These are phyloP conservation scores for Sogatella furcifera DNA, from an alignment of 1,140 invertebrate genomes.

Conservation along the genomic window DNA sequence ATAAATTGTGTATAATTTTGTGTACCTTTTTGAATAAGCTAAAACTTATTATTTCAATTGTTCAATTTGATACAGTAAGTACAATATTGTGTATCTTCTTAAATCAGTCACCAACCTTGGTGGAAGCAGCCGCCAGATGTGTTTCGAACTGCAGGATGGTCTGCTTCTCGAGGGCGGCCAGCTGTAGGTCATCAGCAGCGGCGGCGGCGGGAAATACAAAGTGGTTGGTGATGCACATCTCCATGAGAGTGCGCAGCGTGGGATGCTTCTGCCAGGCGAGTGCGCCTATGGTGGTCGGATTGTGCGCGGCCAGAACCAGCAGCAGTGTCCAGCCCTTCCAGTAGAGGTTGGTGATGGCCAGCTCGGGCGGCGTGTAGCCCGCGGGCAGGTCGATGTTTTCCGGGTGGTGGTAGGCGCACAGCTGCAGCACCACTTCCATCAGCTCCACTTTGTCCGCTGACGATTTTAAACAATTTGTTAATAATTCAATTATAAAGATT, in stretches of 20 bases:
- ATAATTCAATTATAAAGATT: no score
- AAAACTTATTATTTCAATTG: no score
- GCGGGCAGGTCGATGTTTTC: constrained; percentile 81
- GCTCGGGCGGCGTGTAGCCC: constrained; percentile 73
- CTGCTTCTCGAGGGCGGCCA: constrained; percentile 61
- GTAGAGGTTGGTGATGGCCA: constrained; percentile 84
- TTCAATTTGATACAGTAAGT: no score
- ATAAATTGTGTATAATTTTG: no score
- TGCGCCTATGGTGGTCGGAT: constrained; percentile 74
- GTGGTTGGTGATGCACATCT: constrained; percentile 93
- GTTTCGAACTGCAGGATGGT: constrained; percentile 87
- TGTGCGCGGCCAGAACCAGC: constrained; percentile 77
- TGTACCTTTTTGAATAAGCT: no score
- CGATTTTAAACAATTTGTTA: no score
- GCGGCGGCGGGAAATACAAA: constrained; percentile 70
- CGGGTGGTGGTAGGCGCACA: constrained; percentile 84
- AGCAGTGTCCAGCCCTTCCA: constrained; percentile 93
- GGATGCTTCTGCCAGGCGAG: constrained; percentile 84
- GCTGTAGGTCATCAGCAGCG: constrained; percentile 53
- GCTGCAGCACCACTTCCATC: constrained; percentile 79
- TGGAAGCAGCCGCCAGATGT: constrained; percentile 81
- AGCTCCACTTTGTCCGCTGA: constrained; percentile 74
- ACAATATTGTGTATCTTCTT: no score
- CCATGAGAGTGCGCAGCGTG: constrained; percentile 83
- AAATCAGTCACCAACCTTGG: constrained; percentile 34